Evolutionary conservation across 53 echinoderm and acorn worm genomes (phyloP), one percentile per base, ranked within the genome.

Genomic region (Luidia sarsii): DNA sequence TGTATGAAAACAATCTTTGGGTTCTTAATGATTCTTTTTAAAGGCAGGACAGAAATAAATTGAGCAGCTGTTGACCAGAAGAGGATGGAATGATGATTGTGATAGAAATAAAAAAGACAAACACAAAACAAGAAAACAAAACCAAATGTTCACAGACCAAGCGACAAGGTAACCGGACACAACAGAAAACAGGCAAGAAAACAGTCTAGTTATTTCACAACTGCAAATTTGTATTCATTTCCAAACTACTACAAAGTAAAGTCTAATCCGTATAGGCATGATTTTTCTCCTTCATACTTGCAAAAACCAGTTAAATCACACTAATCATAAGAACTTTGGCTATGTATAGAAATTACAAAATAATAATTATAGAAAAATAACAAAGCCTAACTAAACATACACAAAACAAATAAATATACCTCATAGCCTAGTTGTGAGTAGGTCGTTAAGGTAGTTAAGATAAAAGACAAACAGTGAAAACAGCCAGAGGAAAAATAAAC

Each of bases 271-370:
- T n/a, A n/a, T n/a, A n/a, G n/a, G n/a, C n/a, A n/a, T n/a, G n/a
- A n/a, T 59, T 59, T 61, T 20, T 41, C 60, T 57, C 55, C 38
- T 61, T 61, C 61, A 60, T 46, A 77, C 41, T 77, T 59, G 60
- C 59, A 77, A 77, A 43, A 60, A n/a, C n/a, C 57, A 34, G 18
- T 27, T 56, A 24, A 59, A 77, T 77, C 77, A 77, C 77, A 77
- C 77, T 77, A 46, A 48, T 32, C 39, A 36, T n/a, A n/a, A 57
- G 56, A 77, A 77, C 77, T 77, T 77, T 61, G 77, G 77, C 77
- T 77, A 77, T 77, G 77, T 77, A 77, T 77, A 77, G 59, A 77
- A 77, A 77, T 77, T 77, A 77, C 77, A 77, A 77, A 77, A 77
- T 61, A 61, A 77, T 61, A 61, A 77, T 77, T 25, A 77, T 77